Base-by-base conservation (phyloP, 2,797 vertebrate species). In the Leucoraja ocellata region DNA sequence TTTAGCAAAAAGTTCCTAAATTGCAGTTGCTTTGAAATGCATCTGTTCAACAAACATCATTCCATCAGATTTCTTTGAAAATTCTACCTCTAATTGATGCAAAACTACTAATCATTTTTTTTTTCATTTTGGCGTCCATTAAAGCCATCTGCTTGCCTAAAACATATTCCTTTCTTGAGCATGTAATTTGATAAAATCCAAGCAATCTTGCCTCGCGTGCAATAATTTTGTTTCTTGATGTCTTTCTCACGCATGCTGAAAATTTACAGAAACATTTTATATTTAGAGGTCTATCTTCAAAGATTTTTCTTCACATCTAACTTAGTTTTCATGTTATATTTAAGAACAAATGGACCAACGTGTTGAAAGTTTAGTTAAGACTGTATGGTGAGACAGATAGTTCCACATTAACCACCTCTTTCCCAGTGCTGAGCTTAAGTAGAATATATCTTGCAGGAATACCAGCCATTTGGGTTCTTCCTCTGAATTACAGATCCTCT, bases 21-120 rank as follows among this genome's bases (percentile, higher is more conserved):
- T 92, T 92, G 90, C 71, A 25, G 46, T 92, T 74, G 54, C 90
- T 92, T 76, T 92, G 90, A 92, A 76, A 76, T 76, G 36, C 88
- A 74, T 91, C 88, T 46, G 18, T 91, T 68, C 71, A 92, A 36
- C 90, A 21, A 92, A 92, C 73, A 39, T 91, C 11, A 46, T 54
- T 54, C 88, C 39, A 4, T 25, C 36, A 95, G 94, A 95, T 93
- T 93, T 94, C 94, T 95, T 86, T 94, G 94, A 94, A 94, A 95
- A 94, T 93, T 97, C 96, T 97, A 96, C 96, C 95, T 97, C 96
- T 96, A 97, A 96, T 96, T 96, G 96, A 97, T 96, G 94, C 96
- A 94, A 96, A 97, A 96, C 96, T 97, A 97, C 96, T 97, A 96
- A 97, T 98, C 98, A 97, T 95, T 95, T 96, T 97, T 96, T 54